Evolutionary conservation across 2,797 vertebrate species (phyloP), one percentile per base, ranked within the genome.

Genomic region (Sebastes itinus): DNA sequence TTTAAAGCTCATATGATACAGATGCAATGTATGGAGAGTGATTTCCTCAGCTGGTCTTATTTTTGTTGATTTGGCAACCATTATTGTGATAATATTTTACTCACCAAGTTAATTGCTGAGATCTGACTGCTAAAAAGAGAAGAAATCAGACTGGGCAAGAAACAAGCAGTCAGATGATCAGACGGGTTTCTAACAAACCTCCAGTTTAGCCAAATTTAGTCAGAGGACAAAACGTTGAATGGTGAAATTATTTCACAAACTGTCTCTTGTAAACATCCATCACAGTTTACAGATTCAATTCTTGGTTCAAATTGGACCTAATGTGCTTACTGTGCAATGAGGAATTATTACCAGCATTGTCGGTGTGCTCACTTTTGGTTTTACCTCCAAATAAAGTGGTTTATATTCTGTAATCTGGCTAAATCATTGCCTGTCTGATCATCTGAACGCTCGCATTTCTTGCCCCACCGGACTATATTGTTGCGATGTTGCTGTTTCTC

Each of bases 1-100:
- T 49, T 55, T 63, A 67, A 82, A 87, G 55, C 68, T 58, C 13
- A 54, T 10, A 14, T 59, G 54, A 70, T 66, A 73, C 56, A 68
- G 52, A 72, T 72, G 7, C 1, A 35, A 67, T 71, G 5, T 27
- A 58, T 30, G 55, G 18, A 35, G 32, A 54, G 16, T 13, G 6
- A 65, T 71, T 66, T 27, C 54, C 5, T 22, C 22, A 55, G n/a
- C 0, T 18, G 42, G 16, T 46, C 18, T 49, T 6, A 12, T 33
- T 76, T 56, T 20, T 60, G 46, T 25, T 56, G 20, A 30, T 63
- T 62, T 63, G 18, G 5, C 1, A 1, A 42, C n/a, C 11, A 23
- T 46, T 33, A 35, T 4, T 1, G 11, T 25, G 3, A 35, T 28
- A 16, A 2, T 38, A 38, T 33, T 55, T 61, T 32, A 27, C 20